Percentiles rank a stretch among this genome's conserved stretches.
Conservation (phyloP, 2,888 invertebrate species). For the Ectemnius cavifrons region DNA sequence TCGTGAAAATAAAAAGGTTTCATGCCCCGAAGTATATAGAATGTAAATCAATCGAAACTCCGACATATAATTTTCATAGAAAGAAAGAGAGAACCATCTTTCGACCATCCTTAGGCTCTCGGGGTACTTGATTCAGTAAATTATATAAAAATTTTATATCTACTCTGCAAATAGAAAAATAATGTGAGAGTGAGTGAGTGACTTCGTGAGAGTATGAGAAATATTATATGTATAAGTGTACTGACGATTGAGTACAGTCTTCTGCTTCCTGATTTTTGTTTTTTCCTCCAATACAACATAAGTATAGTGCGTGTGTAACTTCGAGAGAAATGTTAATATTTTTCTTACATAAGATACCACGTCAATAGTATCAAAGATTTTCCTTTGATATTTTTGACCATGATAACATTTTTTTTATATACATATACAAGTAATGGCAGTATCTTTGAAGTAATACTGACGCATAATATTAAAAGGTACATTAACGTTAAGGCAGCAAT, state of each 20-base stretch:
- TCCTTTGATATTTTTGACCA: conserved; percentile 45
- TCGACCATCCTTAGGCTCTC: conserved; percentile 44
- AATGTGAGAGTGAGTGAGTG: conserved; percentile 36
- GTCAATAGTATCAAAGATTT: conserved; percentile 49
- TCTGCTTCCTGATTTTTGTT: conserved; percentile 60
- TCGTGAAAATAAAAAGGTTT: conserved; percentile 61
- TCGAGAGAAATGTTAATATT: conserved; percentile 59
- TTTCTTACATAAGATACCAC: conserved; percentile 55
- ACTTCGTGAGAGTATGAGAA: conserved; percentile 38
- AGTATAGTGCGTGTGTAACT: conserved; percentile 50
- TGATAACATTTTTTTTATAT: conserved; percentile 43
- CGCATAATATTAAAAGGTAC: conserved; percentile 44
- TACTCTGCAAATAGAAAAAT: conserved; percentile 54
- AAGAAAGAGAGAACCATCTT: conserved; percentile 63
- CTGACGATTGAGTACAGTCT: conserved; percentile 48
- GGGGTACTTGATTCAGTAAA: conserved; percentile 40
- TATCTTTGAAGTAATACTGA: conserved; percentile 44
- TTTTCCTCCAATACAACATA: conserved; percentile 49
- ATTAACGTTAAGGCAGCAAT: conserved; percentile 54
- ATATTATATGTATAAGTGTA: conserved; percentile 46
- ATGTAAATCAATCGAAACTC: conserved; percentile 46
- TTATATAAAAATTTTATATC: conserved; percentile 63
- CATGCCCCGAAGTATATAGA: conserved; percentile 53
- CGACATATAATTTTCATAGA: conserved; percentile 62
- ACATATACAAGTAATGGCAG: conserved; percentile 30